phyloP scores from a whole-genome alignment of 1,140 invertebrate genomes.

The Platyura marginata region DNA sequence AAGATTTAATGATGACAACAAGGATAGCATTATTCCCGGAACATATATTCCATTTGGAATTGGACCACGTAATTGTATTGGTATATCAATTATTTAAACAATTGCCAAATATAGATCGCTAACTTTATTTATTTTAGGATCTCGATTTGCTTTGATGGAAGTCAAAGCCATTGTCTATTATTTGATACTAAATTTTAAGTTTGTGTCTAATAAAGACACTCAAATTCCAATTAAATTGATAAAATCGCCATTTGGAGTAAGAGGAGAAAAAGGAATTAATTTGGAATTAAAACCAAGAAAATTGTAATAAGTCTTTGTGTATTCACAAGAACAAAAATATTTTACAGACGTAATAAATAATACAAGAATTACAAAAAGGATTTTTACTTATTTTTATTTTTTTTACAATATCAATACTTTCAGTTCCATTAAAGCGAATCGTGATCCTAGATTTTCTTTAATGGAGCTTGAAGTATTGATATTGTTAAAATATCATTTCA shows the following conservation, averaged over 20 bases:
- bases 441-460: no score
- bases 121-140: constrained; percentile 4
- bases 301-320: no score
- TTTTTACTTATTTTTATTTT: no score
- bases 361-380: no score
- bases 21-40: constrained; percentile 11
- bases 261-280: constrained; percentile 19
- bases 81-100: constrained; percentile 3
- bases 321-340: no score
- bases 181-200: constrained; percentile 4
- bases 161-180: constrained; percentile 29
- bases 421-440: no score
- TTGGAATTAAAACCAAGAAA: constrained; percentile 9
- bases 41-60: constrained; percentile 24
- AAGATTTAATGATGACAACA: constrained; percentile 28
- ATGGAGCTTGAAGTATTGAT: no score
- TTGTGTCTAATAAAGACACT: constrained; percentile 3
- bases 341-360: no score
- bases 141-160: constrained; percentile 37
- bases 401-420: no score
- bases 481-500: no score
- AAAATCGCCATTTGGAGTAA: constrained; percentile 15
- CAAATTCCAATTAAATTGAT: constrained; percentile 13
- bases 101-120: neutral
- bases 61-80: constrained; percentile 28